A percentile compares a stretch with the other conserved stretches of the same genome.
phyloP scores from a whole-genome alignment of 2,888 invertebrate genomes.

The Crocallis elinguaria region DNA sequence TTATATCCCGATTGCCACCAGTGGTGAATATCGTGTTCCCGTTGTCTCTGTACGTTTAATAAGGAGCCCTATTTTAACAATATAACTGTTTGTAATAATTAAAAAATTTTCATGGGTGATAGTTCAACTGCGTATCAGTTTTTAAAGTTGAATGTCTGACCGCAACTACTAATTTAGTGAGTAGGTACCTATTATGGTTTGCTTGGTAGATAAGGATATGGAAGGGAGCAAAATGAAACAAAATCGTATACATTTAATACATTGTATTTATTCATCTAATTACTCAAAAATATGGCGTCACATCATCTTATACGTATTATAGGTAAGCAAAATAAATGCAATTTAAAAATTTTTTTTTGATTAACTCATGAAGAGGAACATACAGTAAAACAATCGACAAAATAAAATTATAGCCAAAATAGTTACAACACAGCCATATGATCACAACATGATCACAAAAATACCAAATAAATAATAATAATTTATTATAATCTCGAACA shows the following conservation, averaged over 20 bases:
- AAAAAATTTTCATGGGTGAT: no score
- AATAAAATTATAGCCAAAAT: constrained; percentile 15
- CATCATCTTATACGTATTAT: neutral
- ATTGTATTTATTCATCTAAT: constrained; percentile 11
- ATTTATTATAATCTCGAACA: no score
- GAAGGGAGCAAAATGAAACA: neutral
- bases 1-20: no score
- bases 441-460: constrained; percentile 19
- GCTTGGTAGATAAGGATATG: neutral
- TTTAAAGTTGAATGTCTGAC: no score
- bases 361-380: constrained; percentile 12
- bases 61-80: no score
- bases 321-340: constrained; percentile 17
- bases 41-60: no score
- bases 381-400: neutral
- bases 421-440: constrained; percentile 32
- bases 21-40: no score
- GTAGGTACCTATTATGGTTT: no score
- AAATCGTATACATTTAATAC: neutral
- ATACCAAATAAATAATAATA: no score
- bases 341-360: neutral
- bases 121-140: no score
- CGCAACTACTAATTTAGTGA: no score
- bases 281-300: constrained; percentile 25
- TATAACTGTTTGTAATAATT: no score